A percentile compares a stretch with the other conserved stretches of the same genome.
Evolutionary conservation across 2,113 vertebrate genomes (phyloP).

Genomic region (Hippocampus comes): DNA sequence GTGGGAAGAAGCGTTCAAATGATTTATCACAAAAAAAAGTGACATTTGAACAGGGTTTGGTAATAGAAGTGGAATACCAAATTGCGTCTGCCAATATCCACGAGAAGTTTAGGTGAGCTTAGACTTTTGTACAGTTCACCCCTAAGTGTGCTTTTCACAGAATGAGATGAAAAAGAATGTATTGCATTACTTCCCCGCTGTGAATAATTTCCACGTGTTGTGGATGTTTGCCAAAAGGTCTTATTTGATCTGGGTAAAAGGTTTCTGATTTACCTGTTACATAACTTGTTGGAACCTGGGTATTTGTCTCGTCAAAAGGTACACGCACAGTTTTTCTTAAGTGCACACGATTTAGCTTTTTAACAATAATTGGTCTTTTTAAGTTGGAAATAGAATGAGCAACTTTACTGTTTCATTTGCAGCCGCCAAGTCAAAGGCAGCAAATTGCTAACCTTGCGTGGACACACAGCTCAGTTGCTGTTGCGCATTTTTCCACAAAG

Average conservation of each 20-base stretch:
- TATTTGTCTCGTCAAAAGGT: conserved; percentile 19
- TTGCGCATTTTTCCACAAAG: too few species aligned
- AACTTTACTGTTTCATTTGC: neutral
- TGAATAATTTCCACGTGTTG: conserved; percentile 3
- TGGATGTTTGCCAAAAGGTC: neutral
- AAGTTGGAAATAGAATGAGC: neutral
- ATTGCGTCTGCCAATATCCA: neutral
- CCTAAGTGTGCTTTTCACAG: neutral
- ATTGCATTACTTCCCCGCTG: neutral
- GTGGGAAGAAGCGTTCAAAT: too few species aligned
- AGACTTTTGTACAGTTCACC: neutral
- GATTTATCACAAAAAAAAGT: too few species aligned
- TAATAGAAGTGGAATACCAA: neutral
- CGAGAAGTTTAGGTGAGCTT: neutral
- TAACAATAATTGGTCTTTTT: neutral
- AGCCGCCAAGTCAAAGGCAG: too few species aligned
- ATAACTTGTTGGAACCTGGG: conserved; percentile 14
- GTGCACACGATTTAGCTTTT: neutral
- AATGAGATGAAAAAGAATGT: neutral
- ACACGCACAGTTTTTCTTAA: neutral
- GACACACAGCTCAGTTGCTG: too few species aligned
- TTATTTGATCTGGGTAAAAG: conserved; percentile 16
- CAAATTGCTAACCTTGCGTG: too few species aligned
- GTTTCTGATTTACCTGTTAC: conserved; percentile 28
- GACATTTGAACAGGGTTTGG: too few species aligned